Evolutionary conservation across 1,140 invertebrate species (phyloP).

Genomic region (Bombyx mori): DNA sequence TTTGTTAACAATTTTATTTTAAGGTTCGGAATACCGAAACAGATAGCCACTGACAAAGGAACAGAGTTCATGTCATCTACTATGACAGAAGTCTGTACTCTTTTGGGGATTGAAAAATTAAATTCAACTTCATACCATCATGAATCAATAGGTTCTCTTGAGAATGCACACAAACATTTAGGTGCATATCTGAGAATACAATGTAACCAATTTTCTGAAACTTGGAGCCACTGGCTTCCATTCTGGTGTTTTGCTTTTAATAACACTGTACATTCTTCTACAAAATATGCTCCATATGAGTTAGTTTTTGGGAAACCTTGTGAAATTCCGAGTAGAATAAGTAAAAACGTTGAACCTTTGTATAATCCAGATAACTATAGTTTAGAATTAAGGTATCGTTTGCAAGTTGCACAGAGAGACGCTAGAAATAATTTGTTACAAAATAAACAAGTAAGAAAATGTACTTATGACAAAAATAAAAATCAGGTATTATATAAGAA

Average conservation of each 20-base stretch:
- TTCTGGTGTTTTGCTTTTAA: conserved; percentile 17
- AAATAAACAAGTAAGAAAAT: background rate
- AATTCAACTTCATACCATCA: conserved; percentile 17
- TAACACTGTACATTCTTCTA: background rate
- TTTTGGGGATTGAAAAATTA: conserved; percentile 11
- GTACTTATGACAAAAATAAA: conserved; percentile 2
- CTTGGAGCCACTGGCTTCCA: conserved; percentile 18
- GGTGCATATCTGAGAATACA: conserved; percentile 14
- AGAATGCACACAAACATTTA: conserved; percentile 18
- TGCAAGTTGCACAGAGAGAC: conserved; percentile 6
- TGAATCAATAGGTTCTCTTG: conserved; percentile 16
- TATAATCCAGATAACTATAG: conserved; percentile 6
- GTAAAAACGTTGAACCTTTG: background rate
- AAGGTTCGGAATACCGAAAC: background rate
- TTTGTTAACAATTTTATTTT: background rate
- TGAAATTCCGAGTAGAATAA: too few relatives aligned
- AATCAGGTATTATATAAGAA: background rate
- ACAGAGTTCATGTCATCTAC: conserved; percentile 14
- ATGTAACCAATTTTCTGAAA: background rate
- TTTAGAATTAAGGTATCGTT: conserved; percentile 6
- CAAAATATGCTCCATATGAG: conserved; percentile 5
- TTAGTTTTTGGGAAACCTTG: conserved; percentile 3
- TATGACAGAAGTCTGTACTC: conserved; percentile 14
- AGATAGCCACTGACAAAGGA: conserved; percentile 3
- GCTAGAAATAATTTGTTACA: conserved; percentile 5